A percentile compares a stretch with the other conserved stretches of the same genome.
phyloP scores from a whole-genome alignment of 2,797 vertebrate genomes.

The Sebastes taczanowskii region DNA sequence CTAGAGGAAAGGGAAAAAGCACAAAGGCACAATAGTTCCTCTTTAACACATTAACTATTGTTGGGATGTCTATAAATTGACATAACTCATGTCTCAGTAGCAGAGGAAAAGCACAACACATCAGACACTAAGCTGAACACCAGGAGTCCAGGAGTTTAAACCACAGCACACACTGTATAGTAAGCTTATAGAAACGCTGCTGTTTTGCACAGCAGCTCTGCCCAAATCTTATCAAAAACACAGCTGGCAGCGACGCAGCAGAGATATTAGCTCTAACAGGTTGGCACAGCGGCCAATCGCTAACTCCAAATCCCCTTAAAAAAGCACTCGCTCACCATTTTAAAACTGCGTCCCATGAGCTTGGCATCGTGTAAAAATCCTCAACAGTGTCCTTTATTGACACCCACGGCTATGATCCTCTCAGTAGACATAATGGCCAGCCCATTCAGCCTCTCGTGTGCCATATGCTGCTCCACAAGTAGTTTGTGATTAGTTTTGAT shows the following conservation, averaged over 20 bases:
- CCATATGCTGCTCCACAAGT: conserved; percentile 18
- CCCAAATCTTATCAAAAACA: conserved; percentile 40
- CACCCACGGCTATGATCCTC: conserved; percentile 20
- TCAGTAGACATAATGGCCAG: conserved; percentile 1
- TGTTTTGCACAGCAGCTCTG: conserved; percentile 12
- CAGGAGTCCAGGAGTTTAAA: background rate
- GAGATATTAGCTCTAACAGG: conserved; percentile 34
- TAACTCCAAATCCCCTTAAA: conserved; percentile 25
- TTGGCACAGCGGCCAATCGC: conserved; percentile 33
- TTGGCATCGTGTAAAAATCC: background rate
- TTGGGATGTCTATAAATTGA: background rate
- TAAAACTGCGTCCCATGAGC: conserved; percentile 5
- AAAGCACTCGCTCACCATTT: conserved; percentile 15
- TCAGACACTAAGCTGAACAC: background rate
- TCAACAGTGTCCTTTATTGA: conserved; percentile 21
- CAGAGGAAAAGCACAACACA: background rate
- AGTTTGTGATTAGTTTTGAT: conserved; percentile 17
- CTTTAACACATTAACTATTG: background rate
- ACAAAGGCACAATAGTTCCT: no score
- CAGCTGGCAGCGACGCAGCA: conserved; percentile 38
- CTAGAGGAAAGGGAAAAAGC: no score
- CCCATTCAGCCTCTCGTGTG: background rate
- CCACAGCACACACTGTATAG: background rate
- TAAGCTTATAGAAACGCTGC: background rate
- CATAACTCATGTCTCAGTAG: background rate